Base-by-base conservation (phyloP, 1,140 invertebrate species). In the Aphelenchoides fujianensis region DNA sequence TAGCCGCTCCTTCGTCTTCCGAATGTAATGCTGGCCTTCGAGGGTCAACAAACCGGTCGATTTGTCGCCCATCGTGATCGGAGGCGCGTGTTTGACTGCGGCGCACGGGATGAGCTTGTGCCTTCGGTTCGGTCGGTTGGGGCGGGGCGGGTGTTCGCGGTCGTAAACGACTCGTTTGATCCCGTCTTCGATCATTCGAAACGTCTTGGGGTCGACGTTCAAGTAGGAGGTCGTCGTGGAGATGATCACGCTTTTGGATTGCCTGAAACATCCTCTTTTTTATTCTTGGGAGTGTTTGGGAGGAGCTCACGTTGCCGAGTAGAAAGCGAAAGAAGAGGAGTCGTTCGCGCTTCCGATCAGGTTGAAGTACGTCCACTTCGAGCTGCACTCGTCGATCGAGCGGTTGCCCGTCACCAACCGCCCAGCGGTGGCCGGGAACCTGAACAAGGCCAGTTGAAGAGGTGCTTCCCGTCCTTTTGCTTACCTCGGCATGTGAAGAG, bases 401-500 rank as follows among this genome's bases (percentile, higher is more conserved):
- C 5, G 5, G 34, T 59, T 59, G 28, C 55, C 55, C 28, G 5
- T 59, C 7, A 23, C 23, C 5, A 59, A 32, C 7, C 55, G 5
- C 23, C 55, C 55, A 7, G 5, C 5, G 34, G 55, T 59, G 28
- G 28, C 34, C 34, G 55, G 55, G 7, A 59, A 59, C 19, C n/a
- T n/a, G n/a, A n/a, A n/a, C n/a, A n/a, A n/a, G n/a, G n/a, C n/a
- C n/a, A n/a, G n/a, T n/a, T n/a, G n/a, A n/a, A n/a, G n/a, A n/a
- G n/a, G n/a, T n/a, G n/a, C n/a, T n/a, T n/a, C n/a, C n/a, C n/a
- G n/a, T n/a, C n/a, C n/a, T n/a, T n/a, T n/a, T n/a, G n/a, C n/a
- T n/a, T n/a, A n/a, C n/a, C 55, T 59, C 7, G 55, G 55, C 55
- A 19, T 59, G 55, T 59, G 34, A 23, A 59, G 55, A 30, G 55